Percentiles rank a stretch among this genome's conserved stretches.
phyloP scores from a whole-genome alignment of 2,113 vertebrate species.

The Bubo blakistoni region DNA sequence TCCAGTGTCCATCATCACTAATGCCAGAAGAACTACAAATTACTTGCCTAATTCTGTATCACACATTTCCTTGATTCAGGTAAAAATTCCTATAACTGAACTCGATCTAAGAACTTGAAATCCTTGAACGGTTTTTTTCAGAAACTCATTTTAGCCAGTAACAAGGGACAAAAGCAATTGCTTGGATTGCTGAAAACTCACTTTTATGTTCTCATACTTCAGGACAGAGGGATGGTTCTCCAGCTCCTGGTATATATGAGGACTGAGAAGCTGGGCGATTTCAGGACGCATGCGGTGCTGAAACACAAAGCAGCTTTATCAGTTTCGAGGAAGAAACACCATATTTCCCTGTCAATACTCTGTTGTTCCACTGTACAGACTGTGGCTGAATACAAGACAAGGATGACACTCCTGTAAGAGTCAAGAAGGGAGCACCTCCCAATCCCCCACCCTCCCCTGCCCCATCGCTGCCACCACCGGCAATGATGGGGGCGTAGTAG shows the following conservation, averaged over 20 bases:
- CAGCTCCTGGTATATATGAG: conserved; percentile 86
- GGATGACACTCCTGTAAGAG: background rate
- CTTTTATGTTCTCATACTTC: conserved; percentile 89
- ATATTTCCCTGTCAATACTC: background rate
- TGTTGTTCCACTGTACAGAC: background rate
- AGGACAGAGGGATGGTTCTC: conserved; percentile 91
- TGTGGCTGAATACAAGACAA: background rate
- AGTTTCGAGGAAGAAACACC: background rate
- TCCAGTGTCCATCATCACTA: background rate
- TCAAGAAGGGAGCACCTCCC: background rate
- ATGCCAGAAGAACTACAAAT: background rate
- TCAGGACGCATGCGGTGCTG: conserved; percentile 96
- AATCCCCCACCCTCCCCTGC: background rate
- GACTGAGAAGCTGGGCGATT: conserved; percentile 87
- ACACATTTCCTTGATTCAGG: background rate
- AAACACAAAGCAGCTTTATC: conserved; percentile 27
- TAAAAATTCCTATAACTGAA: background rate
- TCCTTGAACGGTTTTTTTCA: background rate
- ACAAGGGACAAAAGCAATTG: background rate
- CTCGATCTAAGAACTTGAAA: background rate
- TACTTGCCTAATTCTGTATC: background rate
- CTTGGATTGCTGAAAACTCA: conserved; percentile 53
- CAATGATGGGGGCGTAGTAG: background rate
- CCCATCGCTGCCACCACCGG: background rate
- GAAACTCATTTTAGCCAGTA: background rate